Base-by-base conservation (phyloP, 2,888 invertebrate species). In the Laothoe populi region DNA sequence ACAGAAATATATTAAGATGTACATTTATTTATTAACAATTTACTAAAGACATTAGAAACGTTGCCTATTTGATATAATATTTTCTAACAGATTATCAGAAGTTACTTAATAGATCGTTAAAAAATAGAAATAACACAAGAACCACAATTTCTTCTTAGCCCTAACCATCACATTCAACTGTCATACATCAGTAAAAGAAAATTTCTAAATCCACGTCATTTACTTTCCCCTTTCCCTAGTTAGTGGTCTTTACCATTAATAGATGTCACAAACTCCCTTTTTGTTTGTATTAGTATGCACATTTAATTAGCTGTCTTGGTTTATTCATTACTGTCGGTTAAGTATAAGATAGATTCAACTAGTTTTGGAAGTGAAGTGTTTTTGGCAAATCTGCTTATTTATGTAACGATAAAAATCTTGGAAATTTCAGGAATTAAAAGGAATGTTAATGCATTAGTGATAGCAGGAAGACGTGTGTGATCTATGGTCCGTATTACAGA, bases 201-300 rank as follows among this genome's bases (percentile, higher is more conserved):
- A 35, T 46, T 24, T 53, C 35, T 53, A 31, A 53, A 53, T 53
- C 31, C 49, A 31, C n/a, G 26, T 49, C 53, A 53, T 21, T 53
- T 53, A 53, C 53, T 53, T 35, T 53, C 53, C 53, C 53, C 53
- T 53, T 53, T 53, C 53, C 53, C 53, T 53, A 53, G 53, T 53
- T 53, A 53, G 53, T 4, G 11, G 53, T 53, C 53, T 53, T 53
- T 53, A 53, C 53, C 53, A 53, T 53, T 53, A 53, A 53, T 53
- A 53, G 53, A 53, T 23, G 23, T 46, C 46, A 13, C 53, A 19
- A 35, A 35, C 35, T 53, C 53, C 53, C 53, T 35, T 53, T 53
- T 53, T 46, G 46, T 24, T 46, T 46, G 24, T 46, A 46, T 13
- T 24, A 23, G 31, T 53, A 53, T 53, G 49, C 26, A 35, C 53